Base-by-base conservation (phyloP, 2,888 invertebrate genomes). In the Belgica antarctica region DNA sequence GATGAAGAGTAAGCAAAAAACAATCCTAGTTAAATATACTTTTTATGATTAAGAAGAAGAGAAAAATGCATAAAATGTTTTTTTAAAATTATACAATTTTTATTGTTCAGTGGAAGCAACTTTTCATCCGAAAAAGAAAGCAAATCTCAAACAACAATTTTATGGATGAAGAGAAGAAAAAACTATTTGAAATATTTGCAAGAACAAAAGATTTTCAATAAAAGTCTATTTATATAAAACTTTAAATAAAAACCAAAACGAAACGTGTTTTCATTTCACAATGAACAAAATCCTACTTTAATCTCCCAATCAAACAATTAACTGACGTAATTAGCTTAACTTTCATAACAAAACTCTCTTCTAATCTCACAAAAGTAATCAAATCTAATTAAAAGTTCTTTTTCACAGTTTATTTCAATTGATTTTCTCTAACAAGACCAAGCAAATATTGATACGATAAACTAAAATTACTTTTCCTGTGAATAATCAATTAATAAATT, bases 61-160 rank as follows among this genome's bases (percentile, higher is more conserved):
- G 10, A 31, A 31, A 31, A 31, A 7, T 31, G 31, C n/a, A n/a
- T n/a, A n/a, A 46, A 15, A 59, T 59, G 15, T 59, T 25, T 73
- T 72, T 73, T 72, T 12, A 59, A 59, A 59, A 12, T 59, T 59
- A 36, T 71, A 71, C 70, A 75, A 73, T 10, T 62, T 28, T 75
- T 73, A 73, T 73, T 73, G 74, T 71, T 71, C 70, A 62, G 69
- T 72, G 72, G 72, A 72, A 73, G 75, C 71, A 75, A 75, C 76
- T 76, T 75, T 74, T 74, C 75, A 76, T 75, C 1, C 22, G 7
- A 8, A 70, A 70, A 66, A 68, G 34, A 70, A 59, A 34, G 34
- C 7, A 41, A 12, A 5, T 41, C 41, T n/a, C 2, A 15, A 10
- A 41, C 3, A 41, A n/a, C 41, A 41, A 15, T 41, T 41, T 41